Percentiles rank a stretch among this genome's conserved stretches.
These are phyloP conservation scores for Lipophrys pholis DNA, from an alignment of 2,113 vertebrate genomes.

Conservation along the genomic window DNA sequence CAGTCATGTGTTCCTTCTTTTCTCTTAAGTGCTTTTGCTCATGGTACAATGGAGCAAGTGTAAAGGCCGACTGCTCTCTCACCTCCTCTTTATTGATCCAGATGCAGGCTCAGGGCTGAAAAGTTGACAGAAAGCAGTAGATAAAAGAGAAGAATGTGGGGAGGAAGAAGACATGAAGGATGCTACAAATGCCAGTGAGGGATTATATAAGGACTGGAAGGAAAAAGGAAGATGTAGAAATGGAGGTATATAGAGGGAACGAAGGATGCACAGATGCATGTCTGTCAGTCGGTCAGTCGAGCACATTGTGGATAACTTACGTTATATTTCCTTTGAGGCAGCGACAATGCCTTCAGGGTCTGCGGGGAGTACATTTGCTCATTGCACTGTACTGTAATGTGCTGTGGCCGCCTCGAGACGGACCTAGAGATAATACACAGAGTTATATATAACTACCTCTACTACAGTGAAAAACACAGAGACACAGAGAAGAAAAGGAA, in stretches of 20 bases:
- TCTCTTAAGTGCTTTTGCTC: slow-evolving; percentile 34
- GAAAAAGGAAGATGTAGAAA: background rate
- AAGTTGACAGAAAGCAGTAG: slow-evolving; percentile 11
- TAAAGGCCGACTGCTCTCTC: slow-evolving; percentile 41
- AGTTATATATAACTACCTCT: slow-evolving; percentile 35
- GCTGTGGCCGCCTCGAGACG: slow-evolving; percentile 26
- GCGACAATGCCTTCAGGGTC: slow-evolving; percentile 41
- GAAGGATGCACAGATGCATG: slow-evolving; percentile 20
- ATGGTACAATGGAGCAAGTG: slow-evolving; percentile 29
- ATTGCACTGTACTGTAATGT: slow-evolving; percentile 21
- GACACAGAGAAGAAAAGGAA: background rate
- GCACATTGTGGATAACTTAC: slow-evolving; percentile 23
- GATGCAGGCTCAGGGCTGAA: slow-evolving; percentile 19
- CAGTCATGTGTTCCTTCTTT: slow-evolving; percentile 34
- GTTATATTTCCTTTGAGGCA: slow-evolving; percentile 33
- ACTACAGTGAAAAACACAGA: background rate
- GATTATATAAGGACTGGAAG: background rate
- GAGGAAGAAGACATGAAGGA: background rate
- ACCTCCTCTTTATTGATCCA: slow-evolving; percentile 50
- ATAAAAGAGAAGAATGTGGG: slow-evolving; percentile 14
- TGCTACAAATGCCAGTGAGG: background rate
- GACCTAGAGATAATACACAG: slow-evolving; percentile 32
- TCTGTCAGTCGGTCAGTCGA: slow-evolving; percentile 39
- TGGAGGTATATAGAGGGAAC: background rate
- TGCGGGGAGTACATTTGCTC: slow-evolving; percentile 22